Conservation (phyloP, 1,140 invertebrate genomes). For the Brachionus manjavacas region DNA sequence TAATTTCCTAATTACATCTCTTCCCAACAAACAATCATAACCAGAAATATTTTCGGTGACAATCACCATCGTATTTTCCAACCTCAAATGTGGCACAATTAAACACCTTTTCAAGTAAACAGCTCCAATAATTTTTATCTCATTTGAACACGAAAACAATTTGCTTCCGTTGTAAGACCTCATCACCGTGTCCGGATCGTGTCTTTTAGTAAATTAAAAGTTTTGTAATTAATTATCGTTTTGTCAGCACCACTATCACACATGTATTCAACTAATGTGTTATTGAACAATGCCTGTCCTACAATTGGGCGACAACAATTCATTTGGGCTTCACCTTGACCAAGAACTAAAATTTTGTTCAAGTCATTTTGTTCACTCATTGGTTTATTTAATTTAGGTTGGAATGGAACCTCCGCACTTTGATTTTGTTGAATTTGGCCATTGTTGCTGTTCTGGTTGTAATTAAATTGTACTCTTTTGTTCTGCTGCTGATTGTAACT, state of each 20-base stretch:
- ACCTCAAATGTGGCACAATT: not conserved
- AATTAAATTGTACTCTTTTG: no score
- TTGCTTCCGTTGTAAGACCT: not conserved
- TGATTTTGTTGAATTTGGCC: not conserved
- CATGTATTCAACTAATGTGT: not conserved
- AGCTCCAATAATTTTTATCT: not conserved
- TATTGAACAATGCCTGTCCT: not conserved
- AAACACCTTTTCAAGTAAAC: not conserved
- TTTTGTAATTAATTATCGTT: not conserved
- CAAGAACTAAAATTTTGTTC: not conserved
- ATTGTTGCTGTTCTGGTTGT: no score
- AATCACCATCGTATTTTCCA: conserved; percentile 5
- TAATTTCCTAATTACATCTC: not conserved
- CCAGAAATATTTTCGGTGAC: not conserved
- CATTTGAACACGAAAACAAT: not conserved
- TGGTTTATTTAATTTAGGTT: not conserved
- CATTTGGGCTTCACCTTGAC: not conserved
- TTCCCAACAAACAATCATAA: conserved; percentile 3
- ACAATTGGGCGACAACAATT: not conserved
- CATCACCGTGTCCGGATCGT: not conserved
- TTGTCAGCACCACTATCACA: not conserved
- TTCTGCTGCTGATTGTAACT: no score
- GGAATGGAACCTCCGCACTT: not conserved
- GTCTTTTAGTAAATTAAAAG: not conserved
- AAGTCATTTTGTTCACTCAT: not conserved